Conservation (phyloP, 2,113 vertebrate genomes). For the Nettapus auritus region DNA sequence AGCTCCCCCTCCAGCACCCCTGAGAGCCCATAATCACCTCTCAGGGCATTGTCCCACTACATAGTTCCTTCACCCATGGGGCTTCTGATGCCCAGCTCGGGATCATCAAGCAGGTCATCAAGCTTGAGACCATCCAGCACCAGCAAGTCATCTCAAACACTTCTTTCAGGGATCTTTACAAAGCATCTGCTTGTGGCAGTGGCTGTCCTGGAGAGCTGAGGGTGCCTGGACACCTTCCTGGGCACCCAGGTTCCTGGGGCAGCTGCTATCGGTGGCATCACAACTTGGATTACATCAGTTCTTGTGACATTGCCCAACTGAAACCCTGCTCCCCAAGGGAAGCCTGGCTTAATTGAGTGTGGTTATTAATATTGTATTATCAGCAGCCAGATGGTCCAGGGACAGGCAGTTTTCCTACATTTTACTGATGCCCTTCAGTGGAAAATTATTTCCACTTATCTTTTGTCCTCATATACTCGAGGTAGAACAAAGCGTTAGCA, state of each 20-base stretch:
- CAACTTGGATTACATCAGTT: conserved; percentile 32
- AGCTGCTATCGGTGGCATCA: conserved; percentile 27
- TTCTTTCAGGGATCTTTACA: background rate
- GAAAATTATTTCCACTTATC: conserved; percentile 40
- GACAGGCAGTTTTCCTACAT: conserved; percentile 23
- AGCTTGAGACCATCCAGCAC: background rate
- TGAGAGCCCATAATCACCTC: background rate
- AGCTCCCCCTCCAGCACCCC: background rate
- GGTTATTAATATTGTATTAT: conserved; percentile 73
- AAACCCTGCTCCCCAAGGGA: conserved; percentile 60
- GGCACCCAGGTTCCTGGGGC: background rate
- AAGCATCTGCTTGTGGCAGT: background rate
- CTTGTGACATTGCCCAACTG: conserved; percentile 54
- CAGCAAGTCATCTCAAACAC: background rate
- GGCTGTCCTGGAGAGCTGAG: background rate
- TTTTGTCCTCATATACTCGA: background rate
- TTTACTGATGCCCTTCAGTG: conserved; percentile 33
- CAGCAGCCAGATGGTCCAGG: conserved; percentile 67
- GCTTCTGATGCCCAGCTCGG: background rate
- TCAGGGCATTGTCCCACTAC: background rate
- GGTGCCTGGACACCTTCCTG: background rate
- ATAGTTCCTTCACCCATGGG: background rate
- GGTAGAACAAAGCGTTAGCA: background rate
- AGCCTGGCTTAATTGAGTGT: conserved; percentile 46
- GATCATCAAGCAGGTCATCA: background rate